phyloP scores from a whole-genome alignment of 2,113 vertebrate genomes.

The Gadus chalcogrammus region DNA sequence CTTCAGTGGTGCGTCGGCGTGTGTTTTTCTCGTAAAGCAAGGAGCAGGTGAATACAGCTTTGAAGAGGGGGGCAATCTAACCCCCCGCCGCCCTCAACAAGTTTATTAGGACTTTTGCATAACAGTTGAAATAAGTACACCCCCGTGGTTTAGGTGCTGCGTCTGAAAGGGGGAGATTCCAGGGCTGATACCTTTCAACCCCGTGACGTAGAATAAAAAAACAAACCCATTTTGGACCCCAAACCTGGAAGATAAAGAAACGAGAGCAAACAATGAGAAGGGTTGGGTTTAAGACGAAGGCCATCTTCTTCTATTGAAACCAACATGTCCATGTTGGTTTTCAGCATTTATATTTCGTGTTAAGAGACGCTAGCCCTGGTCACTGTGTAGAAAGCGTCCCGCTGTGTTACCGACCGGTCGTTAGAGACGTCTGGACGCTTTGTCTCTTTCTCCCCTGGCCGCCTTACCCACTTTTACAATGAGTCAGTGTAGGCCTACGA shows the following conservation, averaged over 20 bases:
- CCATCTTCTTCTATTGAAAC: background rate
- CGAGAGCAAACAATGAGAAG: background rate
- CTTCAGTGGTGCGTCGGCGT: slow-evolving; percentile 10
- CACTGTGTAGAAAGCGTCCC: background rate
- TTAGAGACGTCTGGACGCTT: slow-evolving; percentile 50
- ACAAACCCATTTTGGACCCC: slow-evolving; percentile 38
- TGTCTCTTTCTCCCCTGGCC: too few species aligned
- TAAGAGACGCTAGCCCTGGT: background rate
- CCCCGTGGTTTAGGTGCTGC: slow-evolving; percentile 37
- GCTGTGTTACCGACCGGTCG: slow-evolving; percentile 40
- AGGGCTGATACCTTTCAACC: slow-evolving; percentile 1
- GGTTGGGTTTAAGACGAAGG: background rate
- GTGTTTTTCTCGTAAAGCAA: slow-evolving; percentile 56
- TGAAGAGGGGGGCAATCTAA: slow-evolving; percentile 24
- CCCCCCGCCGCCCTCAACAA: slow-evolving; percentile 5
- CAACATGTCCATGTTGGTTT: too few species aligned
- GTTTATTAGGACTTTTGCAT: slow-evolving; percentile 54
- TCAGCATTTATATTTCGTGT: background rate
- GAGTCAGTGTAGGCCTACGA: slow-evolving; percentile 18
- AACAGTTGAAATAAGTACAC: slow-evolving; percentile 30
- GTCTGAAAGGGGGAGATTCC: slow-evolving; percentile 46
- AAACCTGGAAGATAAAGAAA: slow-evolving; percentile 9
- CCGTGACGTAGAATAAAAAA: background rate
- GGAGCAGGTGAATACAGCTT: slow-evolving; percentile 65
- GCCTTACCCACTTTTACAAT: slow-evolving; percentile 29